Evolutionary conservation across 2,797 vertebrate genomes (phyloP).

Genomic region (Spinibarbus caldwelli): DNA sequence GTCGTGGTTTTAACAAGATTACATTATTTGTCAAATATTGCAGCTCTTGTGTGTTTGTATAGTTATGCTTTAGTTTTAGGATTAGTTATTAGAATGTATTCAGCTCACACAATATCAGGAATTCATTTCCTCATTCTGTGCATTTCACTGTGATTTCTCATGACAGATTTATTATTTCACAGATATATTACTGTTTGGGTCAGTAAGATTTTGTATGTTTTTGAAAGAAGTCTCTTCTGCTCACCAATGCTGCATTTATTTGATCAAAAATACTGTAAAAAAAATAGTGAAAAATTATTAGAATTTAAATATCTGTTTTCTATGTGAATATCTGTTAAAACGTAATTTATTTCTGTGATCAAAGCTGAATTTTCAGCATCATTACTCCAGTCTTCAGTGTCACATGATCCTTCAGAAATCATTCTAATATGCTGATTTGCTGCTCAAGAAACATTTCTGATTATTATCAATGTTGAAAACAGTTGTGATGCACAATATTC

Average conservation of each 20-base stretch:
- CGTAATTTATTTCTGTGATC: background rate
- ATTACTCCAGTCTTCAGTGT: too few species aligned
- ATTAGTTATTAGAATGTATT: background rate
- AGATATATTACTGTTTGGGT: background rate
- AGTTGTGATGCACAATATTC: too few species aligned
- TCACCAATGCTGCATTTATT: background rate
- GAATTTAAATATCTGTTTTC: background rate
- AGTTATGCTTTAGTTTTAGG: background rate
- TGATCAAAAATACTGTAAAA: background rate
- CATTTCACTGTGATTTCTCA: background rate
- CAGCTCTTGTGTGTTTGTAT: background rate
- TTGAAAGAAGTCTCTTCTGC: background rate
- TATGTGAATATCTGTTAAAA: background rate
- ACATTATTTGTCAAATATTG: background rate
- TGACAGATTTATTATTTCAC: background rate
- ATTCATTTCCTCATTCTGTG: background rate
- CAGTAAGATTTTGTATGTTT: background rate
- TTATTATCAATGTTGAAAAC: too few species aligned
- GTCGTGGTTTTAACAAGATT: too few species aligned
- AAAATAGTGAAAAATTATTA: background rate
- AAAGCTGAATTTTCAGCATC: too few species aligned
- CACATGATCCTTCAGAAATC: too few species aligned
- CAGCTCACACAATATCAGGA: background rate
- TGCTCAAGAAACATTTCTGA: too few species aligned
- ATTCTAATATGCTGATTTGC: too few species aligned